Evolutionary conservation across 2,113 vertebrate species (phyloP).

Genomic region (Pelvicachromis taeniatus): DNA sequence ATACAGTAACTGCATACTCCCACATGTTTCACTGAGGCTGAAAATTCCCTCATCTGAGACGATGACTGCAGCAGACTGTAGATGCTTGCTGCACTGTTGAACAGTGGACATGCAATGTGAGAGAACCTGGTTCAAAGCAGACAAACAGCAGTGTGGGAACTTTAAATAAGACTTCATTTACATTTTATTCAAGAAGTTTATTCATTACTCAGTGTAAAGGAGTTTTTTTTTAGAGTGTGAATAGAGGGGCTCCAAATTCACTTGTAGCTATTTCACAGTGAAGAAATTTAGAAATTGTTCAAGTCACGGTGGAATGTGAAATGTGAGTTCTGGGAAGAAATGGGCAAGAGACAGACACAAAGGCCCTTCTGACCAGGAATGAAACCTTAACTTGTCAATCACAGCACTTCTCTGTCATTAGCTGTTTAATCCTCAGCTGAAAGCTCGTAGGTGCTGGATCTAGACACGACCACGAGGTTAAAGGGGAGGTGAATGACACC

Average conservation of each 20-base stretch:
- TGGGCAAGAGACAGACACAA: constrained; percentile 27
- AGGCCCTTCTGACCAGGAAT: constrained; percentile 35
- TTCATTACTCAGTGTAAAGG: neutral
- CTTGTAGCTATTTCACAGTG: constrained; percentile 8
- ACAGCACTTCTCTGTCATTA: constrained; percentile 61
- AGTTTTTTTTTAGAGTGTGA: constrained; percentile 24
- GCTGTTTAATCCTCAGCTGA: constrained; percentile 54
- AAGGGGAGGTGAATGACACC: constrained; percentile 46
- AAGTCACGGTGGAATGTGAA: constrained; percentile 54
- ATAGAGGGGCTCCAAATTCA: neutral
- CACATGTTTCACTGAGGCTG: constrained; percentile 41
- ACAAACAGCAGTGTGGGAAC: neutral
- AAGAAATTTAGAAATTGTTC: constrained; percentile 37
- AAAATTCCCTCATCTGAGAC: constrained; percentile 48
- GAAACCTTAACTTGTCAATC: constrained; percentile 62
- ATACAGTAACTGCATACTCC: constrained; percentile 44
- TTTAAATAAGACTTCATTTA: constrained; percentile 26
- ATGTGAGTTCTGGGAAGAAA: constrained; percentile 47
- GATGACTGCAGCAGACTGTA: constrained; percentile 14
- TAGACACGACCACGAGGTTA: constrained; percentile 30
- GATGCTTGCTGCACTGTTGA: constrained; percentile 9
- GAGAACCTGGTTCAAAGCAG: neutral
- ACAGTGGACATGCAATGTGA: constrained; percentile 27
- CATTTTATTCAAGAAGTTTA: constrained; percentile 20
- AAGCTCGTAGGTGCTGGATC: constrained; percentile 42